phyloP scores from a whole-genome alignment of 1,140 invertebrate species.

The Micrasema minimum region DNA sequence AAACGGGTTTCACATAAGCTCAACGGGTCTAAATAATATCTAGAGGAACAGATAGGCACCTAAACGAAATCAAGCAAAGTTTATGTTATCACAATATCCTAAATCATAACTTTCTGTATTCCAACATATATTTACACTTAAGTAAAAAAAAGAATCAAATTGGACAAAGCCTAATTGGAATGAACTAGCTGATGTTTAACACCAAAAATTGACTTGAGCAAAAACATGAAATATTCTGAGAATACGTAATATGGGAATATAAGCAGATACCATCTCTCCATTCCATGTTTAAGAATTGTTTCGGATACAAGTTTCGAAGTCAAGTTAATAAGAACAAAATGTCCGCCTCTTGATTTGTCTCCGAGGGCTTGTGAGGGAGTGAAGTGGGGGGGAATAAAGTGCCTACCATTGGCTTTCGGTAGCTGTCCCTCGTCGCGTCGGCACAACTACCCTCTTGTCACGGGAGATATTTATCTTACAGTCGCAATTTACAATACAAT shows the following conservation, averaged over 20 bases:
- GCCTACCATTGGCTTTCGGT: slow-evolving; percentile 40
- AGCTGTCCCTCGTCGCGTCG: slow-evolving; percentile 21
- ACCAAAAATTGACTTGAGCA: not conserved
- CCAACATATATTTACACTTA: not conserved
- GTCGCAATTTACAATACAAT: not conserved
- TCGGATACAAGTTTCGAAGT: slow-evolving; percentile 11
- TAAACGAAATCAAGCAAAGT: too few species aligned
- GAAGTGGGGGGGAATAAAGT: slow-evolving; percentile 14
- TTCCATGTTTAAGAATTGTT: not conserved
- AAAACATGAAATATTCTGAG: not conserved
- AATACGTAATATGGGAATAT: not conserved
- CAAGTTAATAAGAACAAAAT: slow-evolving; percentile 40
- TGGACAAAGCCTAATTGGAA: not conserved
- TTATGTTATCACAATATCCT: too few species aligned
- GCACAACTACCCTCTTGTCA: slow-evolving; percentile 19
- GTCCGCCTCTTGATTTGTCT: slow-evolving; percentile 5
- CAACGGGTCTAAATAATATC: too few species aligned
- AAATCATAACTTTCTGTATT: not conserved
- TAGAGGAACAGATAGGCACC: too few species aligned
- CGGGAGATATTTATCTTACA: slow-evolving; percentile 2
- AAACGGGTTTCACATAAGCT: too few species aligned
- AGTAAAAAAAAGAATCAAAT: not conserved
- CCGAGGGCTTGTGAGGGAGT: not conserved
- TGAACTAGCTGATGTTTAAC: not conserved
- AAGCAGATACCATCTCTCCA: not conserved